Percentiles rank a stretch among this genome's conserved stretches.
Evolutionary conservation across 2,888 invertebrate genomes (phyloP).

Genomic region (Scaptodrosophila latifasciaeformis): DNA sequence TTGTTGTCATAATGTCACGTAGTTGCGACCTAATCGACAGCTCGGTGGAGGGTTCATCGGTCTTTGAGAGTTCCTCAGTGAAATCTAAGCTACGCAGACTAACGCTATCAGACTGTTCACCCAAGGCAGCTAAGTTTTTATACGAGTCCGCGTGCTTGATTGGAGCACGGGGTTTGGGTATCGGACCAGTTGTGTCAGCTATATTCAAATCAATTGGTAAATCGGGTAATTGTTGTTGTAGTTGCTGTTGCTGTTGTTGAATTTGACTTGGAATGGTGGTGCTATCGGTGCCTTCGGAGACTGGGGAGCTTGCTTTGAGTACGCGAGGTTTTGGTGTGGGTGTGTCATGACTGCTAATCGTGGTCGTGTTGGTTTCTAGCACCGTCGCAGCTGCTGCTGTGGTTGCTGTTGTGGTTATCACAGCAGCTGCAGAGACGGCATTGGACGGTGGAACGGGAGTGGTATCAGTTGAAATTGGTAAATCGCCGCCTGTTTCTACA

Average conservation of each 20-base stretch:
- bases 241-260: constrained; percentile 33
- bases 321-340: constrained; percentile 77
- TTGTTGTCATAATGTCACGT: constrained; percentile 53
- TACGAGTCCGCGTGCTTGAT: constrained; percentile 62
- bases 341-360: constrained; percentile 50
- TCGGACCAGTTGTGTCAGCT: constrained; percentile 56
- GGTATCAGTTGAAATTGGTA: constrained; percentile 66
- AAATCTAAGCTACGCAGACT: constrained; percentile 70
- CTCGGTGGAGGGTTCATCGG: constrained; percentile 69
- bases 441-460: constrained; percentile 61
- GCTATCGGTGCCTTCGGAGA: constrained; percentile 56
- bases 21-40: constrained; percentile 55
- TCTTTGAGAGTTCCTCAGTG: constrained; percentile 69
- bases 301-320: constrained; percentile 67
- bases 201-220: constrained; percentile 40
- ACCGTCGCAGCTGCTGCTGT: constrained; percentile 41
- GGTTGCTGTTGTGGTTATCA: constrained; percentile 57
- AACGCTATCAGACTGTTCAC: constrained; percentile 68
- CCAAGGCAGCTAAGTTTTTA: constrained; percentile 61
- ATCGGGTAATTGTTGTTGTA: constrained; percentile 37
- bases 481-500: constrained; percentile 75
- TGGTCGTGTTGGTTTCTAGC: constrained; percentile 45
- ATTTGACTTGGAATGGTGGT: constrained; percentile 53
- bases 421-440: constrained; percentile 31
- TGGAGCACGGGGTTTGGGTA: constrained; percentile 72